Evolutionary conservation across 2,888 invertebrate genomes (phyloP).

Genomic region (Diaprepes abbreviatus): DNA sequence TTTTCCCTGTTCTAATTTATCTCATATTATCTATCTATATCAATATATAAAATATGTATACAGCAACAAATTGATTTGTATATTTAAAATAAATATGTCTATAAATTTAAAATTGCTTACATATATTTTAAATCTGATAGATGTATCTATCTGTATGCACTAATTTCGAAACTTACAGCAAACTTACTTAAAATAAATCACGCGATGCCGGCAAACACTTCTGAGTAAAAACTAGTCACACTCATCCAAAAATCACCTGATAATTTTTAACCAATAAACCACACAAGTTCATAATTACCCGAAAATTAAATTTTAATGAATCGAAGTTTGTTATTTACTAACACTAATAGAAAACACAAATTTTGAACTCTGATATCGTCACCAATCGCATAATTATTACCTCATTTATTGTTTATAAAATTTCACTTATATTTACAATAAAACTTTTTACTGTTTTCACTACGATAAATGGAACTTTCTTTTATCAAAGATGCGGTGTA

Average conservation of each 20-base stretch:
- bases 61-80: too few relatives aligned
- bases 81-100: too few relatives aligned
- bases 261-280: neutral
- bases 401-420: neutral
- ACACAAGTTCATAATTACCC: neutral
- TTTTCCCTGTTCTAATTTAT: too few relatives aligned
- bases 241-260: slow-evolving; percentile 7
- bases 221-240: neutral
- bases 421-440: neutral
- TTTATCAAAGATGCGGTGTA: too few relatives aligned
- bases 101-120: too few relatives aligned
- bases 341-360: neutral
- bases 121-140: too few relatives aligned
- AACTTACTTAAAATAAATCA: too few relatives aligned
- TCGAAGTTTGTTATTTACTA: neutral
- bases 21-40: too few relatives aligned
- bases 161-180: too few relatives aligned
- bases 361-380: slow-evolving; percentile 2
- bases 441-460: neutral
- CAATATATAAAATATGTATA: too few relatives aligned
- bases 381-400: neutral
- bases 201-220: neutral
- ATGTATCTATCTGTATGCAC: too few relatives aligned
- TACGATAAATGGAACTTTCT: too few relatives aligned
- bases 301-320: neutral